These are phyloP conservation scores for Apis cerana DNA, from an alignment of 1,140 invertebrate species.

Conservation along the genomic window DNA sequence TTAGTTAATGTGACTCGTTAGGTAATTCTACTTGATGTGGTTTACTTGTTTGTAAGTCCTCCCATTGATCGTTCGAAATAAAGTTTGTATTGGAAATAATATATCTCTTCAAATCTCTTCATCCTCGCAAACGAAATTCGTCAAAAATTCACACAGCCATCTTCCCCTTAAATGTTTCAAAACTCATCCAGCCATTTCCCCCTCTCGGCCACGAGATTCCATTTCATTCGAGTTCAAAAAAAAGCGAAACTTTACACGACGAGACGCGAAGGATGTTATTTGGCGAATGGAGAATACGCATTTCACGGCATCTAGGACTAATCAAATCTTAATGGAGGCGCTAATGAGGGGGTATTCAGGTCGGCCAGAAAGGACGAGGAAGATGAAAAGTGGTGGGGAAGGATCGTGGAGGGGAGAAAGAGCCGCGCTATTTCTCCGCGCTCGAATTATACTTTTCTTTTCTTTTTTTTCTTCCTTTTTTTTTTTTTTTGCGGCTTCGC, in stretches of 20 bases:
- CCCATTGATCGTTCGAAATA: too few species aligned
- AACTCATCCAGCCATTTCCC: too few species aligned
- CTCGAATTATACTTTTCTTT: slow-evolving; percentile 66
- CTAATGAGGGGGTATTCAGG: slow-evolving; percentile 77
- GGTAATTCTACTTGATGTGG: too few species aligned
- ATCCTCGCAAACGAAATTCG: too few species aligned
- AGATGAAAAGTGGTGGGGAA: slow-evolving; percentile 10
- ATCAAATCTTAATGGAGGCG: slow-evolving; percentile 79
- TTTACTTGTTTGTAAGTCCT: too few species aligned
- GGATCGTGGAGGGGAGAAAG: slow-evolving; percentile 19
- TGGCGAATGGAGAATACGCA: slow-evolving; percentile 67
- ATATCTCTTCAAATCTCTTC: too few species aligned
- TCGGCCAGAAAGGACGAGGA: slow-evolving; percentile 47
- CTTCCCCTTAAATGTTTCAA: too few species aligned
- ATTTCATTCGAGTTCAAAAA: neutral
- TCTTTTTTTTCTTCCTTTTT: too few species aligned
- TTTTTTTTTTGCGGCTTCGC: slow-evolving; percentile 68
- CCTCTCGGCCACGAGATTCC: too few species aligned
- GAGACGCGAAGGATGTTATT: slow-evolving; percentile 69
- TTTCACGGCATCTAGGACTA: slow-evolving; percentile 72
- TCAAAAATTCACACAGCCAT: too few species aligned
- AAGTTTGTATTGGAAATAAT: too few species aligned
- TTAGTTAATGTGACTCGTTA: too few species aligned
- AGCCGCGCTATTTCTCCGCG: slow-evolving; percentile 38
- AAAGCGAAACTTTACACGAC: neutral